Percentiles rank a stretch among this genome's conserved stretches.
These are phyloP conservation scores for Tortricodes alternella DNA, from an alignment of 2,888 invertebrate species.

Conservation along the genomic window DNA sequence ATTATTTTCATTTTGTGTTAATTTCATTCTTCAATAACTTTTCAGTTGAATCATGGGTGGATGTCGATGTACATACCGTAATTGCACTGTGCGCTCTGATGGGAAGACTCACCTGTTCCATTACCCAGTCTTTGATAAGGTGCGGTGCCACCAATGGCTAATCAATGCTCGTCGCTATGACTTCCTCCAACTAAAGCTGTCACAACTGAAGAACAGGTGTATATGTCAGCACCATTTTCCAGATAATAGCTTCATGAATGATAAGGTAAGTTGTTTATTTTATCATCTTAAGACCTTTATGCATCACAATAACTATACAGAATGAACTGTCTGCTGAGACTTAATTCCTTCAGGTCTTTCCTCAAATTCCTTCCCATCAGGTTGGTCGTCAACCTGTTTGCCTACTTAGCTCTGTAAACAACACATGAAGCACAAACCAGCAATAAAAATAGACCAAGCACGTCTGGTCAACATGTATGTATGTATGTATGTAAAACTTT, in stretches of 20 bases:
- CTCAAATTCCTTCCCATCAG: no score
- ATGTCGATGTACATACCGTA: slow-evolving; percentile 82
- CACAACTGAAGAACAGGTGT: slow-evolving; percentile 83
- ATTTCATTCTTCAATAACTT: slow-evolving; percentile 18
- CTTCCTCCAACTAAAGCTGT: slow-evolving; percentile 78
- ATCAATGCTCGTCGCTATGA: slow-evolving; percentile 77
- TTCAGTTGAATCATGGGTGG: slow-evolving; percentile 75
- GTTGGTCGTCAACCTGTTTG: no score
- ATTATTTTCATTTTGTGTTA: background rate
- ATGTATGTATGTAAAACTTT: no score
- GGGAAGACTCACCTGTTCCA: slow-evolving; percentile 84
- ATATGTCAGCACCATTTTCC: slow-evolving; percentile 84
- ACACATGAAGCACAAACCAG: no score
- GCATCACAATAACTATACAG: no score
- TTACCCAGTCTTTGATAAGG: slow-evolving; percentile 83
- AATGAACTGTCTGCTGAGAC: no score
- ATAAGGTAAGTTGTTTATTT: slow-evolving; percentile 68
- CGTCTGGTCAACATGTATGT: no score
- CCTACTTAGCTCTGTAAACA: no score
- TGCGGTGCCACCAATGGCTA: slow-evolving; percentile 83
- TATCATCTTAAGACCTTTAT: no score
- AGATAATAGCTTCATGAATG: slow-evolving; percentile 79
- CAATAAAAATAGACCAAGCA: no score
- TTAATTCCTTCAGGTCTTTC: no score
- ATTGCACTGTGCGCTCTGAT: slow-evolving; percentile 77